Percentiles rank a stretch among this genome's conserved stretches.
Evolutionary conservation across 2,888 invertebrate species (phyloP).

Genomic region (Timandra comae): DNA sequence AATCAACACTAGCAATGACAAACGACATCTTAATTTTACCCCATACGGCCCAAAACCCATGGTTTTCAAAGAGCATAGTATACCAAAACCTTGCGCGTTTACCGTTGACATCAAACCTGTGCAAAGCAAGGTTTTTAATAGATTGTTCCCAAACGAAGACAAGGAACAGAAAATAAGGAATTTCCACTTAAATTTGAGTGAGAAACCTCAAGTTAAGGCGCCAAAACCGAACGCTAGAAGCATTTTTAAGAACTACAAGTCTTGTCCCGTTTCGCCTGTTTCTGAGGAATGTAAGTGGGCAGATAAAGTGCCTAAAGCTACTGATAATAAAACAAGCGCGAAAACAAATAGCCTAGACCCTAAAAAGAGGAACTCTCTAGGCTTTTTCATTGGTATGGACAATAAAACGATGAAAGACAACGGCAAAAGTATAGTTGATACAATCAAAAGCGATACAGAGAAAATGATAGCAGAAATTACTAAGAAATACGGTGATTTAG

Average conservation of each 20-base stretch:
- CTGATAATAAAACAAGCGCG: constrained; percentile 27
- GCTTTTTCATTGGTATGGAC: constrained; percentile 81
- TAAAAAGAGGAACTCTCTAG: constrained; percentile 78
- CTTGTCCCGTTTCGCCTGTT: constrained; percentile 88
- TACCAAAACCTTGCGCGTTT: constrained; percentile 48
- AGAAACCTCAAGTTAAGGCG: constrained; percentile 50
- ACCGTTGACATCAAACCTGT: constrained; percentile 58
- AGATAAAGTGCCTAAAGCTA: constrained; percentile 56
- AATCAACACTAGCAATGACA: constrained; percentile 29
- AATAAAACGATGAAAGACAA: constrained; percentile 55
- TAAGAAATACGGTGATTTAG: constrained; percentile 79
- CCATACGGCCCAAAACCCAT: constrained; percentile 45
- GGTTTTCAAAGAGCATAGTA: constrained; percentile 53
- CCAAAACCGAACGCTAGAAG: constrained; percentile 64
- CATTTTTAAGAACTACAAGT: constrained; percentile 82
- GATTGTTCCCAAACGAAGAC: constrained; percentile 46
- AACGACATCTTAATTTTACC: constrained; percentile 35
- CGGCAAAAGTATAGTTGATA: constrained; percentile 77
- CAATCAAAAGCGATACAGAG: constrained; percentile 79
- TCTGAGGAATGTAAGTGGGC: constrained; percentile 85
- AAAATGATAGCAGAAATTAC: constrained; percentile 82
- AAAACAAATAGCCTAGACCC: constrained; percentile 61
- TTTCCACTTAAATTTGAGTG: constrained; percentile 58
- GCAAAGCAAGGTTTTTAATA: constrained; percentile 61
- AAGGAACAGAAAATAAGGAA: constrained; percentile 52